Evolutionary conservation across 2,888 invertebrate species (phyloP), one percentile per base, ranked within the genome.

Genomic region (Ryuthela nishihirai): DNA sequence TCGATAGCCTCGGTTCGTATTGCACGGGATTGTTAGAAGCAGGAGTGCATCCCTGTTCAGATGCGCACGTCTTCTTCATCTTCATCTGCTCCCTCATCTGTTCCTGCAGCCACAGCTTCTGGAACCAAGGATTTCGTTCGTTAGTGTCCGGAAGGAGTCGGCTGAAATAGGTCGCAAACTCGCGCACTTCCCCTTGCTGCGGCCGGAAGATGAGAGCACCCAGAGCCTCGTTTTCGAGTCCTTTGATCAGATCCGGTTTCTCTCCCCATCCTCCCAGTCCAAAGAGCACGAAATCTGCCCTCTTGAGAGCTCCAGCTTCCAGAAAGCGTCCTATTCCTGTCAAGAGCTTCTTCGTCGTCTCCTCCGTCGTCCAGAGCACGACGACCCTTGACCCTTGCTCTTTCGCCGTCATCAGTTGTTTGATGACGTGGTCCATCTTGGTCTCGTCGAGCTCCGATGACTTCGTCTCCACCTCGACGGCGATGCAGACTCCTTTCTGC

Each of bases 41-140:
- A 18, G 65, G 59, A 12, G 65, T 66, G n/a, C n/a, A n/a, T n/a
- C n/a, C n/a, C n/a, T n/a, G n/a, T n/a, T n/a, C n/a, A n/a, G n/a
- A n/a, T n/a, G n/a, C n/a, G n/a, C n/a, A n/a, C 18, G 32, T 32
- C 9, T 64, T 41, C 60, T 74, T 73, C 39, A 72, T 67, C 34
- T 69, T 70, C 32, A 72, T 69, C 15, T 54, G 12, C 0, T 20
- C 34, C 3, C 40, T 12, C 25, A 23, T 34, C 6, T 40, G 26
- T 7, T 47, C 29, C 62, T 70, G 60, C 50, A 72, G 69, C 70
- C 73, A 75, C 62, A 72, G 73, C 43, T 75, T 73, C 15, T 68
- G 63, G 63, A 75, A 76, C 76, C 76, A 77, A 2, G 75, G 74
- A 58, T 76, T 74, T 3, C 65, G 55, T 0, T 44, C 53, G 54